Conservation (phyloP, 2,113 vertebrate genomes). For the Phyllopteryx taeniolatus region DNA sequence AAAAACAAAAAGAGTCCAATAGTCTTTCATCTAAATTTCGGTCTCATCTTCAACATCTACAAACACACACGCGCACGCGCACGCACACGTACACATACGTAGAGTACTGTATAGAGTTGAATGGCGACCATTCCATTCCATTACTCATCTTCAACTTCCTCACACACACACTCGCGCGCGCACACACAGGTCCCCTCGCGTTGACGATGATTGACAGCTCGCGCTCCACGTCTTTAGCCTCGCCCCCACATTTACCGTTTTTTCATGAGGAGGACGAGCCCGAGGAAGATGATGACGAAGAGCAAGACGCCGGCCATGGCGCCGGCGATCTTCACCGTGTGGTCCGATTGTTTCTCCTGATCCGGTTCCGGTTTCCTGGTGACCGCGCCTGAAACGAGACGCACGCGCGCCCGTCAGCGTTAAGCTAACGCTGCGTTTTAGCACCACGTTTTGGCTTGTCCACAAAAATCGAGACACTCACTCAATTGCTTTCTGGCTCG, state of each 20-base stretch:
- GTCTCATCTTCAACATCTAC: slow-evolving; percentile 52
- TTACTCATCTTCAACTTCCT: slow-evolving; percentile 42
- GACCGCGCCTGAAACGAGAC: slow-evolving; percentile 39
- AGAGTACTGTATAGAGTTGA: slow-evolving; percentile 20
- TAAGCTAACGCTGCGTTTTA: not conserved
- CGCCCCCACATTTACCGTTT: slow-evolving; percentile 40
- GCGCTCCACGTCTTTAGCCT: not conserved
- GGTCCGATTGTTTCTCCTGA: slow-evolving; percentile 54
- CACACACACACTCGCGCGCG: not conserved
- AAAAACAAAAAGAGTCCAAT: slow-evolving; percentile 48
- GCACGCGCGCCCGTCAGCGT: not conserved
- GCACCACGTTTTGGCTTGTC: no score
- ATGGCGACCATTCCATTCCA: slow-evolving; percentile 55
- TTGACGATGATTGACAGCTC: not conserved
- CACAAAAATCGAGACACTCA: no score
- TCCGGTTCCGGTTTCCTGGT: slow-evolving; percentile 59
- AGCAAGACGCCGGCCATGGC: slow-evolving; percentile 54
- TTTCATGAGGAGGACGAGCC: slow-evolving; percentile 61
- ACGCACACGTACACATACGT: no score
- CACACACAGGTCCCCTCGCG: not conserved
- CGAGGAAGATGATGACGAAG: slow-evolving; percentile 69
- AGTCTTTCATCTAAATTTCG: slow-evolving; percentile 66
- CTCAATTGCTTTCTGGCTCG: no score
- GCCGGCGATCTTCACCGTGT: slow-evolving; percentile 65
- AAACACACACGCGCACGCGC: slow-evolving; percentile 48